phyloP scores from a whole-genome alignment of 2,888 invertebrate genomes.

The Azorinus chamasolen region DNA sequence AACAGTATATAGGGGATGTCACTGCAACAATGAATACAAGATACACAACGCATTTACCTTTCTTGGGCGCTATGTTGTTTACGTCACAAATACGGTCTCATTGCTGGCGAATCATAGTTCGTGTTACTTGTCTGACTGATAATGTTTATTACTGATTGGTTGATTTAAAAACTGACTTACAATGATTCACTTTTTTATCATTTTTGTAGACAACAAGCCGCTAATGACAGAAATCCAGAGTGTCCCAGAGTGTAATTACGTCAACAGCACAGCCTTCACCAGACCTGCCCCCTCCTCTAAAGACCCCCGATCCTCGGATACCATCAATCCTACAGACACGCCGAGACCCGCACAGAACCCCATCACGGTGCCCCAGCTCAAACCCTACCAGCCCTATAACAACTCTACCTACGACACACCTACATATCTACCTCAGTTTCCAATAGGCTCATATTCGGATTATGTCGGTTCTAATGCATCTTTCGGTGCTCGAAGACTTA shows the following conservation, averaged over 20 bases:
- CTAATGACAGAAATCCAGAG: slow-evolving; percentile 9
- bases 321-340: slow-evolving; percentile 9
- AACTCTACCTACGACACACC: slow-evolving; percentile 66
- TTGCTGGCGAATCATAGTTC: no score
- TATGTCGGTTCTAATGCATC: slow-evolving; percentile 68
- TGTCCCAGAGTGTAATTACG: slow-evolving; percentile 10
- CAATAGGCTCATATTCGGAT: slow-evolving; percentile 75
- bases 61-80: no score
- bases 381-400: slow-evolving; percentile 68
- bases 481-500: slow-evolving; percentile 60
- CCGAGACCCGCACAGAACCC: slow-evolving; percentile 20
- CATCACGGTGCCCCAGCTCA: slow-evolving; percentile 70
- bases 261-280: slow-evolving; percentile 74
- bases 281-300: slow-evolving; percentile 67
- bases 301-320: slow-evolving; percentile 1
- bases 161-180: no score
- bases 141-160: no score
- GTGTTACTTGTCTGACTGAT: no score
- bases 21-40: no score
- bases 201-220: slow-evolving; percentile 1
- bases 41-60: no score
- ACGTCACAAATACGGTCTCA: no score
- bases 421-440: slow-evolving; percentile 76
- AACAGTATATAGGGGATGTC: no score
- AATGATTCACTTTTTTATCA: neutral